Base-by-base conservation (phyloP, 92 coral and sea anemone genomes). In the Umimayanthus chanpuru region DNA sequence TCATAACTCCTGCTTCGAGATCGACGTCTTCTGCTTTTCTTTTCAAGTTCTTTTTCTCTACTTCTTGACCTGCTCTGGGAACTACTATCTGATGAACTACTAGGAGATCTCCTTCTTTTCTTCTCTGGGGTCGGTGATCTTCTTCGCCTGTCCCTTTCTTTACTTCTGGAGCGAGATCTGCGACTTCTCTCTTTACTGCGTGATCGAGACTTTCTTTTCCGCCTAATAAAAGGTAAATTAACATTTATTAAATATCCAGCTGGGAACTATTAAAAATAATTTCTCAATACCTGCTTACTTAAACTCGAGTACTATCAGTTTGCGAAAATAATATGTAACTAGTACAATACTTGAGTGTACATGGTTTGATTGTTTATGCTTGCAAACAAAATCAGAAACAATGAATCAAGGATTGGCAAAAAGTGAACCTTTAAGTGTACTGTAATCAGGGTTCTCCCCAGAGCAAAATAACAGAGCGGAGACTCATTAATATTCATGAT, bases 1-100 rank as follows among this genome's bases (percentile, higher is more conserved):
- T 96, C 95, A 55, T 75, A 44, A 75, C 98, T 95, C 83, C 77
- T 88, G 79, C 96, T 97, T 58, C 97, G 98, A 6, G 98, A 95
- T 38, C 90, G 86, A 4, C 90, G 92, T 39, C 89, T 90, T 10
- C 92, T 80, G 50, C 61, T 89, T 20, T 73, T 68, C 43, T 84
- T 83, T 85, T 79, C 87, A 76, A 43, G 64, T n/a, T 91, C 93
- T 75, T 88, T 66, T 36, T 92, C 92, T 85, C 64, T 80, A 90
- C 92, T 91, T 88, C 94, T 92, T 16, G 93, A 92, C 85, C 93
- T 89, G 73, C 93, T 93, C 88, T 90, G 92, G 36, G 91, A 92
- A 18, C 85, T 80, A 43, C 94, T 95, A 49, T 91, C 92, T 25
- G 91, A 79, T 28, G 96, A 93, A 44, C 85, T 90, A 74, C 96